These are phyloP conservation scores for Ceryle rudis DNA, from an alignment of 2,797 vertebrate species.

Conservation along the genomic window DNA sequence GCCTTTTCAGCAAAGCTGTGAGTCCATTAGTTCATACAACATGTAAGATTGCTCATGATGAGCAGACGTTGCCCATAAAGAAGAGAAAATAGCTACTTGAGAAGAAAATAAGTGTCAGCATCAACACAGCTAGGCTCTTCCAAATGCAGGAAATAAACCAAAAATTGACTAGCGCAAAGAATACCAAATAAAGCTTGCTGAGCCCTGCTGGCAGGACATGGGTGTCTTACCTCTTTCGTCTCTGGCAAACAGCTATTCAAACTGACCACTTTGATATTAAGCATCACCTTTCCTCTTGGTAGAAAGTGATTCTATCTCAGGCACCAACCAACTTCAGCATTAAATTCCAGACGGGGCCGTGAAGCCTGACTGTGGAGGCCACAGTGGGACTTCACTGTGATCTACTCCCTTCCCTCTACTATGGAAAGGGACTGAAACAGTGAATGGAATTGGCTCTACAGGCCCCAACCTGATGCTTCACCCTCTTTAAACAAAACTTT, in stretches of 20 bases:
- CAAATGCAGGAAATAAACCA: neutral
- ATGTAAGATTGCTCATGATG: neutral
- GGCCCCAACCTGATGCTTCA: neutral
- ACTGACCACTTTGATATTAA: neutral
- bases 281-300: neutral
- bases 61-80: neutral
- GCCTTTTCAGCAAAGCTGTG: slow-evolving; percentile 34
- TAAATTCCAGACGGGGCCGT: neutral
- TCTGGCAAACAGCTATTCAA: neutral
- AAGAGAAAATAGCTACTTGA: neutral
- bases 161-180: neutral
- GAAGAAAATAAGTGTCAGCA: neutral
- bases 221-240: neutral
- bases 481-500: neutral
- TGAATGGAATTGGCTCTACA: neutral
- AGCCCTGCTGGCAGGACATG: neutral
- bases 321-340: neutral
- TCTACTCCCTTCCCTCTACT: neutral
- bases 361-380: neutral
- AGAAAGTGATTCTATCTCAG: neutral
- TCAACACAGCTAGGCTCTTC: neutral
- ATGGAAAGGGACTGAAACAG: neutral
- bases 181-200: neutral
- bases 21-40: neutral
- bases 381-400: neutral